Conservation (phyloP, 2,888 invertebrate genomes). For the Xylota sylvarum region DNA sequence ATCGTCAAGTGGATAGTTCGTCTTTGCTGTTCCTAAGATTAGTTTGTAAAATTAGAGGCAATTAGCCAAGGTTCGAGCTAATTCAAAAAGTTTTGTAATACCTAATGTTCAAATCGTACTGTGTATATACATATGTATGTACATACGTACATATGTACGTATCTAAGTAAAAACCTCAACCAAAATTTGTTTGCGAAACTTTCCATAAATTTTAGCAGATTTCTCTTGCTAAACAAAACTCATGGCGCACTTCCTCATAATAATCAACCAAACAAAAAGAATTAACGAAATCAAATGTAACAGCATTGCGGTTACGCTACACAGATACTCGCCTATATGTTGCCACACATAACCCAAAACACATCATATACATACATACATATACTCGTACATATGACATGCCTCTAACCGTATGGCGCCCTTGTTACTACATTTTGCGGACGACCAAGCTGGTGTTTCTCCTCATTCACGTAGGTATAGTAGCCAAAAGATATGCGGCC, state of each 20-base stretch:
- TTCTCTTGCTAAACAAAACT: neutral
- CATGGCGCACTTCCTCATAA: neutral
- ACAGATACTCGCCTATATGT: neutral
- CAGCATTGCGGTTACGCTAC: constrained; percentile 19
- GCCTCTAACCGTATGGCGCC: constrained; percentile 67
- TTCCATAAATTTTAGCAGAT: neutral
- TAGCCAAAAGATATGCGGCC: constrained; percentile 54
- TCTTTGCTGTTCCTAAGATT: too few species aligned
- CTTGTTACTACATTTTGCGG: constrained; percentile 75
- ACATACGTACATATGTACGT: neutral
- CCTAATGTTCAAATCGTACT: too few species aligned
- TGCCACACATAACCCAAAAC: neutral
- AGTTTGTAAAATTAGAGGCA: too few species aligned
- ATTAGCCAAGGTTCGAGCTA: too few species aligned
- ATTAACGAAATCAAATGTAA: neutral
- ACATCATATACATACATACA: neutral
- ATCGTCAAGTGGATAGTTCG: too few species aligned
- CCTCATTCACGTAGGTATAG: constrained; percentile 59
- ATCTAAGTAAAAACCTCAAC: neutral
- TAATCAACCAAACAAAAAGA: neutral
- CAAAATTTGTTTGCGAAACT: neutral
- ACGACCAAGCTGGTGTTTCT: constrained; percentile 55
- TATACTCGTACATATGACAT: constrained; percentile 29
- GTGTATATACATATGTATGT: too few species aligned
- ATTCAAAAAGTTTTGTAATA: too few species aligned